These are phyloP conservation scores for Volucella zonaria DNA, from an alignment of 2,888 invertebrate genomes.

Conservation along the genomic window DNA sequence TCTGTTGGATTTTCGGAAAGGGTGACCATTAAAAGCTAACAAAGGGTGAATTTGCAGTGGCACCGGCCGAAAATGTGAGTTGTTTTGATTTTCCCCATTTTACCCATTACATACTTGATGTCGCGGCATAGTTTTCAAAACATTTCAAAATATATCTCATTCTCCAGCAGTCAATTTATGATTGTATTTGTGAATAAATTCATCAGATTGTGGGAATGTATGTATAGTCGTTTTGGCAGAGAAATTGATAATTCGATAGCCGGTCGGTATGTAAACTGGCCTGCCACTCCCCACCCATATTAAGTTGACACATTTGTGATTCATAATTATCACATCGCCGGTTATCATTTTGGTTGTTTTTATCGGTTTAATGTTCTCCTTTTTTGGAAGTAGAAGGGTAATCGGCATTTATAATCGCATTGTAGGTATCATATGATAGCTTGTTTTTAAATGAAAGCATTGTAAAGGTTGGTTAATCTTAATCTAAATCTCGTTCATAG, in stretches of 20 bases:
- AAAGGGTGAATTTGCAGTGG: slow-evolving; percentile 48
- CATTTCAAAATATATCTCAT: not conserved
- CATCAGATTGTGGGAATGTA: slow-evolving; percentile 5
- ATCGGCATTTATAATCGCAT: not conserved
- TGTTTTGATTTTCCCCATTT: slow-evolving; percentile 35
- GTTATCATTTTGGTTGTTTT: slow-evolving; percentile 19
- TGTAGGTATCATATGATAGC: no score
- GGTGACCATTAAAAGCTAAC: slow-evolving; percentile 11
- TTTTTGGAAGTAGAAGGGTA: not conserved
- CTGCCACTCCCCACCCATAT: slow-evolving; percentile 68
- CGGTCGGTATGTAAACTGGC: not conserved
- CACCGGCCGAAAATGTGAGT: slow-evolving; percentile 45
- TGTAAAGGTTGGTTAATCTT: no score
- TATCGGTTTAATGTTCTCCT: slow-evolving; percentile 5
- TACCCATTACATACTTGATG: no score
- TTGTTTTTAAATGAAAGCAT: no score
- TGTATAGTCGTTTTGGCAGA: slow-evolving; percentile 37
- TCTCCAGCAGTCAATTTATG: not conserved
- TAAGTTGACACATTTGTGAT: slow-evolving; percentile 40
- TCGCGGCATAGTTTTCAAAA: slow-evolving; percentile 28
- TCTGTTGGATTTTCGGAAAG: slow-evolving; percentile 2
- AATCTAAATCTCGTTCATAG: no score
- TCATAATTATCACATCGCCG: slow-evolving; percentile 36
- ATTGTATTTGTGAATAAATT: not conserved
- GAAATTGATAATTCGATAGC: slow-evolving; percentile 32